phyloP scores from a whole-genome alignment of 2,888 invertebrate species.

The Tryphoninae sp. region DNA sequence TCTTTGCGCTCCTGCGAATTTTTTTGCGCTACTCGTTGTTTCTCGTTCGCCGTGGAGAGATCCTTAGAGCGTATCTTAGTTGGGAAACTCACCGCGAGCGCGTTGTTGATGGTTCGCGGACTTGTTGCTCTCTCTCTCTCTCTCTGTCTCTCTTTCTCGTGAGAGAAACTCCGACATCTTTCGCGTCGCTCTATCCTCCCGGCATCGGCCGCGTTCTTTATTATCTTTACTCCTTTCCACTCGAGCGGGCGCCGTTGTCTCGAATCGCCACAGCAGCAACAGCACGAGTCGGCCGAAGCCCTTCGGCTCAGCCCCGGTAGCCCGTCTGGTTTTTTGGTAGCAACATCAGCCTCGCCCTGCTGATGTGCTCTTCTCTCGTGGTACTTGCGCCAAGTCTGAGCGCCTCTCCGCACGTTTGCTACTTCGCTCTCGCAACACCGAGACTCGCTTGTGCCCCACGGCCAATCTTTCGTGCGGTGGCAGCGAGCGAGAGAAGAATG shows the following conservation, averaged over 20 bases:
- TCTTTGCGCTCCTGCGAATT: slow-evolving; percentile 31
- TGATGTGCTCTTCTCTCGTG: slow-evolving; percentile 35
- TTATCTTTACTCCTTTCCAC: slow-evolving; percentile 58
- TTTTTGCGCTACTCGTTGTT: slow-evolving; percentile 32
- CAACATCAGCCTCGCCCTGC: slow-evolving; percentile 63
- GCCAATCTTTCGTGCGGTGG: slow-evolving; percentile 71
- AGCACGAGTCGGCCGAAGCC: slow-evolving; percentile 25
- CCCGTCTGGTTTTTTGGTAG: slow-evolving; percentile 80
- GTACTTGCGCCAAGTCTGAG: slow-evolving; percentile 8
- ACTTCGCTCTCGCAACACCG: slow-evolving; percentile 43
- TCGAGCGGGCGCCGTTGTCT: slow-evolving; percentile 32
- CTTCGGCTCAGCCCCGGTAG: slow-evolving; percentile 73
- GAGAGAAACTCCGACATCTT: background rate
- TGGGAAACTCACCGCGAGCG: slow-evolving; percentile 33
- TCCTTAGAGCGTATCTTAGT: slow-evolving; percentile 33
- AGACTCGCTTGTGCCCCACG: slow-evolving; percentile 69
- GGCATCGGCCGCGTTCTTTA: slow-evolving; percentile 59
- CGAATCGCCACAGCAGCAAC: slow-evolving; percentile 7
- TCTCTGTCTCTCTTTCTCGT: slow-evolving; percentile 40
- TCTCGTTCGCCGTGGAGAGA: slow-evolving; percentile 14
- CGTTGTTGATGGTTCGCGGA: slow-evolving; percentile 29
- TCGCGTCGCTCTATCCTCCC: slow-evolving; percentile 6
- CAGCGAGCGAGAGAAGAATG: slow-evolving; percentile 67
- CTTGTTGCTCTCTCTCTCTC: slow-evolving; percentile 55
- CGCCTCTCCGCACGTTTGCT: slow-evolving; percentile 9